These are phyloP conservation scores for Pyrrhia umbra DNA, from an alignment of 2,888 invertebrate genomes.

Conservation along the genomic window DNA sequence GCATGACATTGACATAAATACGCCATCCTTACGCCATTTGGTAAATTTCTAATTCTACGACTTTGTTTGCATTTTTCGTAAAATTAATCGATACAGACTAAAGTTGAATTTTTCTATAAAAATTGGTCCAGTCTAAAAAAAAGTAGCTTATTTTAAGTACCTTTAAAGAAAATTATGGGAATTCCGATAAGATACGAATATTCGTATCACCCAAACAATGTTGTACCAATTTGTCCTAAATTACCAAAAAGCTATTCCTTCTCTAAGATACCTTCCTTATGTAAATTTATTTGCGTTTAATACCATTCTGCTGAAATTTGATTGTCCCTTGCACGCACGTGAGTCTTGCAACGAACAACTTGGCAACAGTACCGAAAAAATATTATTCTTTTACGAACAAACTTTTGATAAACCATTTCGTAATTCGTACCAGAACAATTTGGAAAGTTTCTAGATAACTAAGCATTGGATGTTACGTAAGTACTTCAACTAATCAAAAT, in stretches of 20 bases:
- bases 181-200: conserved; percentile 6
- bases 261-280: conserved; percentile 39
- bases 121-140: too few relatives aligned
- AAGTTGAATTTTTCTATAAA: too few relatives aligned
- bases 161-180: conserved; percentile 19
- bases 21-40: too few relatives aligned
- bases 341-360: conserved; percentile 33
- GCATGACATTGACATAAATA: too few relatives aligned
- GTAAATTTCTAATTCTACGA: too few relatives aligned
- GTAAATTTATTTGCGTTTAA: conserved; percentile 56
- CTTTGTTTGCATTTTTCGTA: too few relatives aligned
- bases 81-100: too few relatives aligned
- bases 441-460: conserved; percentile 16
- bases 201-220: conserved; percentile 16
- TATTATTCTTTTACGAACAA: conserved; percentile 18
- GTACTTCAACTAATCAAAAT: conserved; percentile 10
- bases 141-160: too few relatives aligned
- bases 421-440: conserved; percentile 18
- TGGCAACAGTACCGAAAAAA: conserved; percentile 16
- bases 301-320: conserved; percentile 46
- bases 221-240: conserved; percentile 46
- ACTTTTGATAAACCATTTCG: conserved; percentile 23
- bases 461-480: conserved; percentile 1
- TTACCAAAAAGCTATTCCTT: conserved; percentile 34
- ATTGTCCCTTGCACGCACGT: conserved; percentile 65